Evolutionary conservation across 2,797 vertebrate genomes (phyloP), one percentile per base, ranked within the genome.

Genomic region (Odontamblyopus lacepedii): DNA sequence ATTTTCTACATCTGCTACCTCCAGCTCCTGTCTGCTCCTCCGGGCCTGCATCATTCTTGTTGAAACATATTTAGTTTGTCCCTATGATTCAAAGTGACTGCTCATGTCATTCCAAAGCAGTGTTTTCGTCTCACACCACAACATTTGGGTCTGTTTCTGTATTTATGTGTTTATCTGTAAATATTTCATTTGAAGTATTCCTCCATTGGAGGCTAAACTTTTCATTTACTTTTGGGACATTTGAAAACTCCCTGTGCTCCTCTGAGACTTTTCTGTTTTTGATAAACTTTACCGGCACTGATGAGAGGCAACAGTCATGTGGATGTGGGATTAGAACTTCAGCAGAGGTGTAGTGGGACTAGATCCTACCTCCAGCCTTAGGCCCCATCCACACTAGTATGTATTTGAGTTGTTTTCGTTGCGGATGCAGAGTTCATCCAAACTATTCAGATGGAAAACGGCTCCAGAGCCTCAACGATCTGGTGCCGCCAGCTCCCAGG

Each of bases 281-380:
- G 38, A 44, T 44, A 26, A 27, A 63, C 35, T 66, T 19, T 51
- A 53, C 55, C 44, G 67, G 50, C 35, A 9, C 35, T 38, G 35
- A 38, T 9, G 2, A 38, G 35, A 38, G 63, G 77, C 48, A 48
- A 13, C 72, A 78, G 69, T 76, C 41, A 2, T 72, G 81, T 72
- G n/a, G 65, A 62, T 76, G 38, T 5, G 32, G 30, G 32, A 44
- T 13, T 13, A 12, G 13, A 4, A 15, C 19, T 63, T 62, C 30
- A 30, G 29, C 12, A 18, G 56, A 59, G 26, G 1, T 13, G 8
- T 2, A 59, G 56, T 13, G 56, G 1, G 23, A 27, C 56, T 59
- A 26, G n/a, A 57, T 26, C 19, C 19, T n/a, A 4, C 4, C 51
- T 53, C 18, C 51, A n/a, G 18, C 7, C 35, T 35, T 35, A 35